Percentiles rank a stretch among this genome's conserved stretches.
Conservation (phyloP, 2,797 vertebrate species). For the Characodon lateralis region DNA sequence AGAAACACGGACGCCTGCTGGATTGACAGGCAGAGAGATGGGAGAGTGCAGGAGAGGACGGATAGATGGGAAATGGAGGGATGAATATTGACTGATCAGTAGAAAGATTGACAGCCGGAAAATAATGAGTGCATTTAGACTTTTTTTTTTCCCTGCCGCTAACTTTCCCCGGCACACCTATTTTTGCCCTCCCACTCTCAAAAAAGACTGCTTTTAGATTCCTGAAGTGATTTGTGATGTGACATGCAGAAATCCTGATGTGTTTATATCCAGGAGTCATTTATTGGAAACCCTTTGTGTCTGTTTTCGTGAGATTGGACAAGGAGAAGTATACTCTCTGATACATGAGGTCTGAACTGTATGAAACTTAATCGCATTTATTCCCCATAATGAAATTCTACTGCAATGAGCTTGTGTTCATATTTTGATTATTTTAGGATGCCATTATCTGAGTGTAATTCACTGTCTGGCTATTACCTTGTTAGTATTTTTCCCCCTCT, state of each 20-base stretch:
- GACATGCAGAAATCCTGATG: conserved; percentile 72
- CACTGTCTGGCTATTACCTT: conserved; percentile 75
- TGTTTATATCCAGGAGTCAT: conserved; percentile 76
- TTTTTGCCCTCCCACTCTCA: conserved; percentile 74
- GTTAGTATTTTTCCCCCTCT: conserved; percentile 55
- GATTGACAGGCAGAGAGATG: conserved; percentile 78
- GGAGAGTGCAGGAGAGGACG: conserved; percentile 77
- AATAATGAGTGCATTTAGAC: conserved; percentile 75
- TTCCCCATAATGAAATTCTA: conserved; percentile 75
- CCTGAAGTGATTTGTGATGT: conserved; percentile 69
- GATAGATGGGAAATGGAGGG: conserved; percentile 67
- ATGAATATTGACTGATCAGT: conserved; percentile 80
- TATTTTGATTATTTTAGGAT: conserved; percentile 80
- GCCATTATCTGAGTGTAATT: conserved; percentile 77
- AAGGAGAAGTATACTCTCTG: conserved; percentile 70
- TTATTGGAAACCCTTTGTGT: conserved; percentile 72
- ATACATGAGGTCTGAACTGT: conserved; percentile 66
- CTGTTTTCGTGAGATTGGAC: conserved; percentile 73
- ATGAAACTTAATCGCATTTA: conserved; percentile 77
- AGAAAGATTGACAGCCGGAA: conserved; percentile 75
- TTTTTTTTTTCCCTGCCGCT: conserved; percentile 28
- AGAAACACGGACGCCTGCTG: conserved; percentile 60
- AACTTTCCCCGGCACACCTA: conserved; percentile 73
- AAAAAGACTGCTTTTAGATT: conserved; percentile 64
- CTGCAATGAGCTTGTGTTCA: conserved; percentile 75